Evolutionary conservation across 2,113 vertebrate genomes (phyloP), one percentile per base, ranked within the genome.

Genomic region (Vicugna pacos): DNA sequence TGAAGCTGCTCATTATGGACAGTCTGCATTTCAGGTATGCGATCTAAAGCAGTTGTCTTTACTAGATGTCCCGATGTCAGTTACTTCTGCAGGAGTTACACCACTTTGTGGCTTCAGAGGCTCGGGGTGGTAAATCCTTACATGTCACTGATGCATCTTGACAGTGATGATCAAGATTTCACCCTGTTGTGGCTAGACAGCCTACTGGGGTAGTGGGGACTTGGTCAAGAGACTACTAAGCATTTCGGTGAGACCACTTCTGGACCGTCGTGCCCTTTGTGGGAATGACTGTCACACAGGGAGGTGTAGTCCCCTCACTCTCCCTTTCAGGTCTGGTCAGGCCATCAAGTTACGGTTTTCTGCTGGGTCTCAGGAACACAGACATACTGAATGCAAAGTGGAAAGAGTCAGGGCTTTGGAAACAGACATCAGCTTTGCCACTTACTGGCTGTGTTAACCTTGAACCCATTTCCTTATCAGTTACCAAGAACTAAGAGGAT

Each of bases 381-480:
- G 58, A 7, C 38, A 32, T 50, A 38, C 42, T 75, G 72, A 86
- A 50, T 70, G 46, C 64, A 73, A 42, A 76, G 2, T 72, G n/a
- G 48, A 13, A 72, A 54, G 46, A 85, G 3, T 4, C 32, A 86
- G 19, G 62, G 13, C 52, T 90, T 90, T 83, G 50, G 54, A 76
- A 50, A 79, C 22, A 72, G 35, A 38, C 42, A 54, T 91, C 19
- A 88, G 24, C 19, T 75, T 84, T 81, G 62, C 35, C 19, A 24
- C 8, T 88, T 38, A 28, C 11, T 30, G 72, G 16, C 42, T 67
- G 1, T 84, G 30, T 67, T 92, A 48, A 84, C 76, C 42, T 67
- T 67, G 56, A 93, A 50, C 69, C 56, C 24, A 30, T 88, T 91
- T 96, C n/a, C 67, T 95, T 46, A 30, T 72, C 50, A 77, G 67